Conservation (phyloP, 2,797 vertebrate genomes). For the Enteromius viviparus region DNA sequence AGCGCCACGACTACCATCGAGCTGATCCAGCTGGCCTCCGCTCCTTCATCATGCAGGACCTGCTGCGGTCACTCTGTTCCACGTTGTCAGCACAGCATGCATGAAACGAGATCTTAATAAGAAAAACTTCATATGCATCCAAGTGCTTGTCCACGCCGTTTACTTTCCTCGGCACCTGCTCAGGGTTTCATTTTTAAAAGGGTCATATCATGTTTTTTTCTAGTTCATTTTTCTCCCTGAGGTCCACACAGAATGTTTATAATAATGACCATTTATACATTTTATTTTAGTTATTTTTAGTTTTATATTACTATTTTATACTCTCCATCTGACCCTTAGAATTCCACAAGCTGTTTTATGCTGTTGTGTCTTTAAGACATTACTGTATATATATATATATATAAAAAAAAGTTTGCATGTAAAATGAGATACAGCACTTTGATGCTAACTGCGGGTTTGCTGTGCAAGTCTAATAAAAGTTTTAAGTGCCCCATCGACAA, state of each 20-base stretch:
- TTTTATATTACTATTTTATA: not conserved
- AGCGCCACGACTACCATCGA: not conserved
- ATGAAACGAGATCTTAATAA: constrained; percentile 18
- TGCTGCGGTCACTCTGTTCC: constrained; percentile 32
- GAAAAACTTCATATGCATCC: constrained; percentile 16
- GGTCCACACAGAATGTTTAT: not conserved
- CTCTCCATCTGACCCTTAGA: not conserved
- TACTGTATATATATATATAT: not conserved
- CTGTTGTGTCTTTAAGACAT: not conserved
- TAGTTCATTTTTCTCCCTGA: not conserved
- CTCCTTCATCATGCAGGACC: not conserved
- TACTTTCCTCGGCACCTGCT: constrained; percentile 13
- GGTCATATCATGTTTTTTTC: not conserved
- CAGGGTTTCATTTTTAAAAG: not conserved
- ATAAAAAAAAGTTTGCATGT: not conserved
- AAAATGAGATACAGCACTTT: not conserved
- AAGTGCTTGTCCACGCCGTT: constrained; percentile 12
- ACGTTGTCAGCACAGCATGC: constrained; percentile 26
- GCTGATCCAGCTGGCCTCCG: not conserved
- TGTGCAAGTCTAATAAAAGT: not conserved
- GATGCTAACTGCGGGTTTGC: not conserved
- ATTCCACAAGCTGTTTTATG: not conserved
- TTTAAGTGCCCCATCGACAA: not conserved
- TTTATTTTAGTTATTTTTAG: no score
- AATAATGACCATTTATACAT: not conserved